A percentile compares a stretch with the other conserved stretches of the same genome.
phyloP scores from a whole-genome alignment of 2,888 invertebrate species.

The Cryptophagus acutangulus region DNA sequence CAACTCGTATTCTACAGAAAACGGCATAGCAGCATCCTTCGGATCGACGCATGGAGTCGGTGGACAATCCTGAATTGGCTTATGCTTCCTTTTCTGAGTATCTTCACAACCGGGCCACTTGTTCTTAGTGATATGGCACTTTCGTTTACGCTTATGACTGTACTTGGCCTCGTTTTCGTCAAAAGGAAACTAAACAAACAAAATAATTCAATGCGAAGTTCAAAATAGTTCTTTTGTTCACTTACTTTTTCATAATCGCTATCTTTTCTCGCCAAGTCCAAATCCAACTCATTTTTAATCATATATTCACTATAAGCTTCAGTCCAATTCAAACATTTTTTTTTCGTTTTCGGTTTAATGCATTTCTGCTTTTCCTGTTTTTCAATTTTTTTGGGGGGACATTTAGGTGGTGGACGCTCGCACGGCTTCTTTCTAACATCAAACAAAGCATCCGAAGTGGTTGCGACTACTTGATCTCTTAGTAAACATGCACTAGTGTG shows the following conservation, averaged over 20 bases:
- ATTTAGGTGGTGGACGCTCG: constrained; percentile 11
- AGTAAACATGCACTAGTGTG: background rate
- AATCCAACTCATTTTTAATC: background rate
- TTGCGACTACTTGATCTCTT: too few relatives aligned
- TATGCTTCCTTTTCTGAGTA: background rate
- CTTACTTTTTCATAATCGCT: too few relatives aligned
- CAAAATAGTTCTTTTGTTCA: too few relatives aligned
- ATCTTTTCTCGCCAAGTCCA: background rate
- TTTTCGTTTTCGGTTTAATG: background rate
- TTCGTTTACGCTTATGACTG: constrained; percentile 11
- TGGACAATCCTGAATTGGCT: background rate
- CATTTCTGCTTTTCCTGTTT: constrained; percentile 7
- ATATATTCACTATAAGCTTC: background rate
- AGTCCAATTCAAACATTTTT: background rate
- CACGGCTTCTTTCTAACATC: constrained; percentile 10
- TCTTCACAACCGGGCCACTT: background rate
- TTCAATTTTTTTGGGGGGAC: constrained; percentile 6
- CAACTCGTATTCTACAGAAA: background rate
- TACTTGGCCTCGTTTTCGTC: constrained; percentile 15
- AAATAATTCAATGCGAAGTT: too few relatives aligned
- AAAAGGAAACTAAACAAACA: constrained; percentile 14
- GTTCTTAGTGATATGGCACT: constrained; percentile 3
- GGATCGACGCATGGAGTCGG: background rate
- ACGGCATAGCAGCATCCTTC: background rate
- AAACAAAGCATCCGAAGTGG: too few relatives aligned